These are phyloP conservation scores for Aleiodes testaceus DNA, from an alignment of 2,888 invertebrate genomes.

Conservation along the genomic window DNA sequence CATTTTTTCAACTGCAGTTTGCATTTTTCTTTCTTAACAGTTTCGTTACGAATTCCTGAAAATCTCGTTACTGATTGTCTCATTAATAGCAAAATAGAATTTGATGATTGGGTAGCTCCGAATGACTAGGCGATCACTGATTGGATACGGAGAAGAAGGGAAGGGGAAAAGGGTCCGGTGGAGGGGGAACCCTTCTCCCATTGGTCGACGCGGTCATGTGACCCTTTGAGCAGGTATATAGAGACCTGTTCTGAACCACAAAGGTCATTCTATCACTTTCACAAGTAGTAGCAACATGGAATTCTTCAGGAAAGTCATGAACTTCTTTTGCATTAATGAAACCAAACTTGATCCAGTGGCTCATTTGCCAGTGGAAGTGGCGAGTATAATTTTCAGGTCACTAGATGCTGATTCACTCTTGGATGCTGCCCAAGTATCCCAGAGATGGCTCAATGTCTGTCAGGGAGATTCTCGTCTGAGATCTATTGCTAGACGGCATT, in stretches of 20 bases:
- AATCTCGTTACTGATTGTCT: no score
- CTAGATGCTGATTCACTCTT: not conserved
- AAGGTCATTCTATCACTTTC: not conserved
- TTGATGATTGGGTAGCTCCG: no score
- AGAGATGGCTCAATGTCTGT: conserved; percentile 3
- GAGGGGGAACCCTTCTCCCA: not conserved
- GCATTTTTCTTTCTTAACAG: no score
- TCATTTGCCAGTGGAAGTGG: conserved; percentile 2
- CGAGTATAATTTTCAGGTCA: not conserved
- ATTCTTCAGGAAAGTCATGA: conserved; percentile 7
- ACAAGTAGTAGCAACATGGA: conserved; percentile 2
- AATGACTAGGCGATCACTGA: no score
- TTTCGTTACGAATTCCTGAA: no score
- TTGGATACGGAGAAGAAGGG: not conserved
- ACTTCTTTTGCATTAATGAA: not conserved
- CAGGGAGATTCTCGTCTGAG: not conserved
- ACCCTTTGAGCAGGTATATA: not conserved
- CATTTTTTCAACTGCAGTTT: no score
- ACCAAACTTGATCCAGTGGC: not conserved
- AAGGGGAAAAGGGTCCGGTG: not conserved
- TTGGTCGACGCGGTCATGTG: not conserved
- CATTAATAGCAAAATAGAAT: no score
- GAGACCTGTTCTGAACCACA: not conserved
- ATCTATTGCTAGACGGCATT: not conserved
- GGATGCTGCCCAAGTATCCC: not conserved